Conservation (phyloP, 2,888 invertebrate species). For the Malachius bipustulatus region DNA sequence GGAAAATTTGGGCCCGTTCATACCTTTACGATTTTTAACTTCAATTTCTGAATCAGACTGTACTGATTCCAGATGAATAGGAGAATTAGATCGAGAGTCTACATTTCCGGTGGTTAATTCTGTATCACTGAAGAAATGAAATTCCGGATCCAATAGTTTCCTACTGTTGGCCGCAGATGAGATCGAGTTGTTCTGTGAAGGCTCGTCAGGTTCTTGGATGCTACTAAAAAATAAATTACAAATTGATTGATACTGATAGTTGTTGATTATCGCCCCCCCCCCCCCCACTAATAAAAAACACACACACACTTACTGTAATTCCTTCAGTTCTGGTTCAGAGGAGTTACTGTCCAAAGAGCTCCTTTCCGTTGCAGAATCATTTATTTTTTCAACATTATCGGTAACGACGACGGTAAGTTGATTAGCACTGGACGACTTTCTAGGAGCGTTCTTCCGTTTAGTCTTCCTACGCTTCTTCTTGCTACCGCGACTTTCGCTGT, state of each 20-base stretch:
- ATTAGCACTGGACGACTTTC: slow-evolving; percentile 53
- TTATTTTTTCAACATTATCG: slow-evolving; percentile 32
- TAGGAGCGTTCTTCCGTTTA: slow-evolving; percentile 66
- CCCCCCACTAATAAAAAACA: not conserved
- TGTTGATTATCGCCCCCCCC: not conserved
- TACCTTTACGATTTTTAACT: slow-evolving; percentile 42
- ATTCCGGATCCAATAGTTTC: slow-evolving; percentile 48
- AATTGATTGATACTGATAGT: slow-evolving; percentile 1
- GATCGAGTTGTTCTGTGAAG: no score
- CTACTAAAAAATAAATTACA: slow-evolving; percentile 9
- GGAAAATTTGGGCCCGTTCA: slow-evolving; percentile 17
- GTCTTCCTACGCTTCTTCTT: slow-evolving; percentile 73
- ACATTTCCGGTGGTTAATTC: slow-evolving; percentile 64
- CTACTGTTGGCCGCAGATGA: slow-evolving; percentile 10
- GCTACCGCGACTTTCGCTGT: slow-evolving; percentile 42
- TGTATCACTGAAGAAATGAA: slow-evolving; percentile 88
- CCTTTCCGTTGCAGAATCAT: slow-evolving; percentile 32
- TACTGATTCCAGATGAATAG: slow-evolving; percentile 43
- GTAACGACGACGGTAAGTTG: slow-evolving; percentile 39
- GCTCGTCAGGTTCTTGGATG: no score
- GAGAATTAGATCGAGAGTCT: slow-evolving; percentile 57
- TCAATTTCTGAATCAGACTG: slow-evolving; percentile 95
- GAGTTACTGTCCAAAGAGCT: slow-evolving; percentile 35
- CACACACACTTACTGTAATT: slow-evolving; percentile 31
- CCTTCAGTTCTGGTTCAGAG: slow-evolving; percentile 34